A percentile compares a stretch with the other conserved stretches of the same genome.
phyloP scores from a whole-genome alignment of 2,113 vertebrate species.

The Telmatochromis bifrenatus region DNA sequence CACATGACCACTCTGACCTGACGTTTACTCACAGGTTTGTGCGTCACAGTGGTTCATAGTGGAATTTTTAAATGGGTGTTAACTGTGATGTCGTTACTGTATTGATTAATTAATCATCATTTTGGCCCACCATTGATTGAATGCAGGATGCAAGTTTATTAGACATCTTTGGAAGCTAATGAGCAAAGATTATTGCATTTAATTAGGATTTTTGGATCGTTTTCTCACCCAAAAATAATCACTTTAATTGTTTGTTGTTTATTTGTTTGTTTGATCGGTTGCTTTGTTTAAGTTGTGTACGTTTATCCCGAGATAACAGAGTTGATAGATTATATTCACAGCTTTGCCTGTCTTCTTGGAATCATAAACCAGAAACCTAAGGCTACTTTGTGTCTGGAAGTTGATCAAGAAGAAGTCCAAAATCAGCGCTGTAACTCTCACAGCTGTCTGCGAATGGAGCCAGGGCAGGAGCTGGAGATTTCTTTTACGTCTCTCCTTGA shows the following conservation, averaged over 20 bases:
- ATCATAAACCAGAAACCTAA: constrained; percentile 31
- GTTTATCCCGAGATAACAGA: background rate
- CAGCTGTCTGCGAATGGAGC: constrained; percentile 48
- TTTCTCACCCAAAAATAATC: background rate
- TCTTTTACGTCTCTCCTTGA: background rate
- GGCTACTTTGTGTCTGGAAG: constrained; percentile 44
- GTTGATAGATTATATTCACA: background rate
- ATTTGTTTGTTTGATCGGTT: background rate
- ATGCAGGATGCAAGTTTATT: background rate
- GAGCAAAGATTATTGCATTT: background rate
- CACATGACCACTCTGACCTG: background rate
- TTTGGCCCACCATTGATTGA: background rate
- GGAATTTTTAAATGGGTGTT: background rate
- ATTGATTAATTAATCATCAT: background rate
- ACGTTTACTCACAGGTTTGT: background rate
- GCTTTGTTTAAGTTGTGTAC: background rate
- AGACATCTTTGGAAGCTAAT: background rate
- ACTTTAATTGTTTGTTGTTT: background rate
- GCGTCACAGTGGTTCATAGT: background rate
- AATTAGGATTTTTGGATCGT: background rate
- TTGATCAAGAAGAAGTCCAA: constrained; percentile 48
- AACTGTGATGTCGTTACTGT: background rate
- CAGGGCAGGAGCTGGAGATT: constrained; percentile 29
- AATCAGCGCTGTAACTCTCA: constrained; percentile 26
- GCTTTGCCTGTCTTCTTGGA: constrained; percentile 39